These are phyloP conservation scores for Euspilapteryx auroguttella DNA, from an alignment of 2,888 invertebrate species.

Conservation along the genomic window DNA sequence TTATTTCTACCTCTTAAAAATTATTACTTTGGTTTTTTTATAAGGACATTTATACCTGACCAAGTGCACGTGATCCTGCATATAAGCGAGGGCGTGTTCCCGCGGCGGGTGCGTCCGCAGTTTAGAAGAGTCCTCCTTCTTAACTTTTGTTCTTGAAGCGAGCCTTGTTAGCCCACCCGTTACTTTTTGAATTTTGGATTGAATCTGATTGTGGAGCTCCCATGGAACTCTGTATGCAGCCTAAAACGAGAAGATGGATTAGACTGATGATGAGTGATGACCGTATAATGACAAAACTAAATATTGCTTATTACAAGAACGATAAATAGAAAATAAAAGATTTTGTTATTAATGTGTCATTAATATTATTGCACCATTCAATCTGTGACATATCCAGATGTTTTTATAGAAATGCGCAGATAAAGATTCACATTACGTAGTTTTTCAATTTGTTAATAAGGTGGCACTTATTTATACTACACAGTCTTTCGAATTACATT, in stretches of 20 bases:
- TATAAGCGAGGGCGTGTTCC: constrained; percentile 68
- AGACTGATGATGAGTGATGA: too few species aligned
- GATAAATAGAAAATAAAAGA: too few species aligned
- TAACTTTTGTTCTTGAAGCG: constrained; percentile 85
- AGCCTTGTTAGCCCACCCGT: constrained; percentile 90
- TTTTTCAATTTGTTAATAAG: too few species aligned
- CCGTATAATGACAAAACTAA: too few species aligned
- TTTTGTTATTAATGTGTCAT: too few species aligned
- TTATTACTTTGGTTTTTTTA: background rate
- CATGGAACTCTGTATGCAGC: constrained; percentile 77
- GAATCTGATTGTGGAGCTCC: constrained; percentile 94
- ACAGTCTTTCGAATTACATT: too few species aligned
- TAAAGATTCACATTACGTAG: too few species aligned
- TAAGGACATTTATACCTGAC: constrained; percentile 46
- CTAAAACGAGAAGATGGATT: constrained; percentile 14
- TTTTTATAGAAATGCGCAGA: too few species aligned
- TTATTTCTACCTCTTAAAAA: background rate
- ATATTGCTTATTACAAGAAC: too few species aligned
- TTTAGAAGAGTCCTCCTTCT: constrained; percentile 80
- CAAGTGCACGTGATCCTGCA: constrained; percentile 79
- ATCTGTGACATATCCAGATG: too few species aligned
- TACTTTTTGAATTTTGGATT: constrained; percentile 92
- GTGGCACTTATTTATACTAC: too few species aligned
- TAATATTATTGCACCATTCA: too few species aligned
- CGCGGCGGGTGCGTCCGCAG: constrained; percentile 62